Base-by-base conservation (phyloP, 37 sponge, comb jelly and placozoan genomes). In the Trichoplax adhaerens region DNA sequence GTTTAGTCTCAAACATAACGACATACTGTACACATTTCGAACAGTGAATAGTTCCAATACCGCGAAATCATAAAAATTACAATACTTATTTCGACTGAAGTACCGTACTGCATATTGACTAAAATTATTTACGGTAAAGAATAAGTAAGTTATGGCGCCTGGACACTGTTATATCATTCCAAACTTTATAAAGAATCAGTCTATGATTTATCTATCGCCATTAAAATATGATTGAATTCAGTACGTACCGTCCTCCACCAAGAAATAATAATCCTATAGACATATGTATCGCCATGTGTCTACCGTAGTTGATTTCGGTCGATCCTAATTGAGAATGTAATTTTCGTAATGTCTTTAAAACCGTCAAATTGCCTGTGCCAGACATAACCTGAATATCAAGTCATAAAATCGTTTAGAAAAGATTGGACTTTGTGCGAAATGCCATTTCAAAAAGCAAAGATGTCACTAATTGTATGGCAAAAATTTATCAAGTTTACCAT, bases 271-370 rank as follows among this genome's bases (percentile, higher is more conserved):
- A 60, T 1, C 97, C 97, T 2, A 95, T 81, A 3, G 97, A 80
- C 91, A 95, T 95, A 81, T 95, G 97, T 29, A 83, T 74, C 10
- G 82, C 91, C 83, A 95, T 84, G 77, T 90, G 88, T 68, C 80
- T 74, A 46, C 97, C 97, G 66, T 95, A 95, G 65, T 74, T 74
- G 75, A 65, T 65, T 53, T 82, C 83, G 53, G 77, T 64, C 7
- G 69, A 68, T 55, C 59, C 58, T 8, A 79, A 69, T 12, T 75
- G 71, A 10, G 67, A 75, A 7, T 64, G 63, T 2, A 83, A 76
- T 65, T 59, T 65, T 1, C 85, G 65, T 57, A 82, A 77, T 48
- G 88, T 54, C 29, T 78, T 63, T 64, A 95, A 50, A 52, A 95
- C 74, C 46, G 76, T 79, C 67, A 90, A 74, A 72, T 95, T 83